These are phyloP conservation scores for Ochropleura plecta DNA, from an alignment of 2,888 invertebrate genomes.

Conservation along the genomic window DNA sequence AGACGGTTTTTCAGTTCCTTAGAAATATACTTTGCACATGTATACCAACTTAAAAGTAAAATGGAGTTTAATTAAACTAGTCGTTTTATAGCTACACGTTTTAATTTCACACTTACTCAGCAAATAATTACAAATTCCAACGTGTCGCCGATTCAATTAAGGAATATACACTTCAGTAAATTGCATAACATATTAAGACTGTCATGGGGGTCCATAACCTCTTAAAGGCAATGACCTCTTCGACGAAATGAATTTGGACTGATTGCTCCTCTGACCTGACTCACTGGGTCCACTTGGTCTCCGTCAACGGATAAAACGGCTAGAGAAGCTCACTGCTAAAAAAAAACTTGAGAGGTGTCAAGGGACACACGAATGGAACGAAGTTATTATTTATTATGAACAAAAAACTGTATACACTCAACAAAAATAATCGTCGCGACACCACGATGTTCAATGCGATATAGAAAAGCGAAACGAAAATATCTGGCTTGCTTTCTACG, in stretches of 20 bases:
- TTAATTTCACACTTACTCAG: constrained; percentile 52
- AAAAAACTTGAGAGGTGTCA: too few species aligned
- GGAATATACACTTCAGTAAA: constrained; percentile 15
- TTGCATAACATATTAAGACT: constrained; percentile 31
- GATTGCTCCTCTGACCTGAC: not conserved
- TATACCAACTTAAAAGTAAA: not conserved
- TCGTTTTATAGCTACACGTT: constrained; percentile 1
- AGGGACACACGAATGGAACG: too few species aligned
- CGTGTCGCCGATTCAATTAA: constrained; percentile 35
- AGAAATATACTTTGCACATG: not conserved
- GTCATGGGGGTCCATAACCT: constrained; percentile 35
- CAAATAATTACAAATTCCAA: constrained; percentile 26
- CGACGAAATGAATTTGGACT: not conserved
- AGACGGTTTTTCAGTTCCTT: not conserved
- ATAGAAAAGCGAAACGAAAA: too few species aligned
- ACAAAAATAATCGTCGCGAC: too few species aligned
- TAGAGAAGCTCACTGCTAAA: too few species aligned
- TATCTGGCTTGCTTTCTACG: too few species aligned
- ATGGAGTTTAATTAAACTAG: constrained; percentile 18
- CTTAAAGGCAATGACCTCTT: constrained; percentile 40
- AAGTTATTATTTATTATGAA: too few species aligned
- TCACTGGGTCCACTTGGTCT: not conserved
- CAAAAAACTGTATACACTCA: too few species aligned
- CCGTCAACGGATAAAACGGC: too few species aligned
- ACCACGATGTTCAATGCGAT: too few species aligned